Percentiles rank a stretch among this genome's conserved stretches.
These are phyloP conservation scores for Meloidogyne hapla DNA, from an alignment of 1,140 invertebrate species.

Conservation along the genomic window DNA sequence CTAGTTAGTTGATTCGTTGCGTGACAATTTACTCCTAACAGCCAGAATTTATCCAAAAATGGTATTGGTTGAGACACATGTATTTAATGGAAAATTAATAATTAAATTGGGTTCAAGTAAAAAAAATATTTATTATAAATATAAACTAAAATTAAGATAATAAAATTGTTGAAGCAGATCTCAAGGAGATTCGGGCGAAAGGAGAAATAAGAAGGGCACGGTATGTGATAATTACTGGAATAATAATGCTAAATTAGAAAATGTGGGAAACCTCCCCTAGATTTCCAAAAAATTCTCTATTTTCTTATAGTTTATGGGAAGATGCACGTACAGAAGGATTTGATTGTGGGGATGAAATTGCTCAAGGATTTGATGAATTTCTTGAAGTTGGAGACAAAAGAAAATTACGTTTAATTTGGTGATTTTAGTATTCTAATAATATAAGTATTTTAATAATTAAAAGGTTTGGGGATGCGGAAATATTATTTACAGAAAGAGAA, in stretches of 20 bases:
- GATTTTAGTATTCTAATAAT: background rate
- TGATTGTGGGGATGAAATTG: constrained; percentile 53
- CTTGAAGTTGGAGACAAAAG: constrained; percentile 33
- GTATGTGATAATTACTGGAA: background rate
- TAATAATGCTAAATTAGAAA: too few species aligned
- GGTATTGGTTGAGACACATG: constrained; percentile 32
- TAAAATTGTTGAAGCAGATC: background rate
- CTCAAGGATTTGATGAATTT: constrained; percentile 40
- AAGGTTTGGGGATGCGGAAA: background rate
- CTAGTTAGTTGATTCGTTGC: background rate
- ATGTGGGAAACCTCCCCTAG: too few species aligned
- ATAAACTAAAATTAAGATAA: background rate
- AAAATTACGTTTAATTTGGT: background rate
- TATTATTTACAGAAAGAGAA: constrained; percentile 44
- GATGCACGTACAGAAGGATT: constrained; percentile 42
- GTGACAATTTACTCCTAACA: constrained; percentile 34
- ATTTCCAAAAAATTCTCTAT: background rate
- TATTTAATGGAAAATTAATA: constrained; percentile 20
- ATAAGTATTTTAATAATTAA: background rate
- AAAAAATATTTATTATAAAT: background rate
- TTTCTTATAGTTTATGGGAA: constrained; percentile 21
- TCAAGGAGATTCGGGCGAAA: background rate
- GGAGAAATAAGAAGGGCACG: background rate
- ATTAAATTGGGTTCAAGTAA: background rate
- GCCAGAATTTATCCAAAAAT: constrained; percentile 38